Evolutionary conservation across 2,113 vertebrate genomes (phyloP).

Genomic region (Chionomys nivalis): DNA sequence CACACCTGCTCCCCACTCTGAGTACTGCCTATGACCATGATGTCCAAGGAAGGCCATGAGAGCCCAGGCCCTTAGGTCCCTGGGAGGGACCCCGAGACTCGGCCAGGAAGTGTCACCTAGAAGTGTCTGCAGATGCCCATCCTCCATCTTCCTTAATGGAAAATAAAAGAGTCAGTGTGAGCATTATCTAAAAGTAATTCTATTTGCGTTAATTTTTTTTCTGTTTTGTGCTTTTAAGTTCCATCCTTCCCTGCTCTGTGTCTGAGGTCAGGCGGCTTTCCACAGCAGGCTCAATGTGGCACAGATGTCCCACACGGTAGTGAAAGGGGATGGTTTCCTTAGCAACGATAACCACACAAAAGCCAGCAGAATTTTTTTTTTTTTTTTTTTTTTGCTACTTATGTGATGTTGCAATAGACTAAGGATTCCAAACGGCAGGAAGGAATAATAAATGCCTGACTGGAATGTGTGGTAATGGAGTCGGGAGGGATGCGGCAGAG

Average conservation of each 20-base stretch:
- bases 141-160: background rate
- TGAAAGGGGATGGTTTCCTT: no score
- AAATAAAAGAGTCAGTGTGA: constrained; percentile 33
- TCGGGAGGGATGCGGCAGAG: constrained; percentile 65
- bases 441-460: constrained; percentile 80
- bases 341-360: no score
- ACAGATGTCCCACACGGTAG: constrained; percentile 82
- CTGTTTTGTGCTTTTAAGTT: constrained; percentile 65
- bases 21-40: background rate
- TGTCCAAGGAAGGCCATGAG: background rate
- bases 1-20: background rate
- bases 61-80: background rate
- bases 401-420: constrained; percentile 71
- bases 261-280: constrained; percentile 74
- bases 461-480: constrained; percentile 69
- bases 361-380: constrained; percentile 81
- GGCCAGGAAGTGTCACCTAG: background rate
- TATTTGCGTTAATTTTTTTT: constrained; percentile 54
- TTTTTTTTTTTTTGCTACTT: constrained; percentile 62
- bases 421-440: constrained; percentile 79
- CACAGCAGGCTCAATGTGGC: constrained; percentile 72
- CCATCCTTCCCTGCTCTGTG: constrained; percentile 9
- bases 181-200: constrained; percentile 43
- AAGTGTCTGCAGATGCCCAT: background rate
- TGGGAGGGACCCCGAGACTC: background rate